Conservation (phyloP, 2,113 vertebrate genomes). For the Siniperca knerii region DNA sequence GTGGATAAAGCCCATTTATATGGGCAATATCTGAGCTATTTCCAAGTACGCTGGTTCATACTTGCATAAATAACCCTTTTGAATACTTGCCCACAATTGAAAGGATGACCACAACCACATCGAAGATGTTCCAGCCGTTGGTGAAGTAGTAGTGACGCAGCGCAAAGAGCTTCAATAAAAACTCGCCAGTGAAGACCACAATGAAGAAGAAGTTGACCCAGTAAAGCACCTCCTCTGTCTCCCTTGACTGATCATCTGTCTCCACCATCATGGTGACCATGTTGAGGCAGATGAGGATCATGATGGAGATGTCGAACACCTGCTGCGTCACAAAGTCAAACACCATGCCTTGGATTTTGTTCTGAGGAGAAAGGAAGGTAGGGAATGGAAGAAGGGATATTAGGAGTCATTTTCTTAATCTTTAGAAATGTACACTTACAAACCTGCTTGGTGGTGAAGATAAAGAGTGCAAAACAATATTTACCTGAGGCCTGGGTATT, state of each 20-base stretch:
- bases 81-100: conserved; percentile 95
- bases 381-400: neutral
- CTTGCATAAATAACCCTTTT: conserved; percentile 1
- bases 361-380: conserved; percentile 81
- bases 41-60: neutral
- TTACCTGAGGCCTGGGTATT: conserved; percentile 94
- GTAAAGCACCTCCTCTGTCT: conserved; percentile 95
- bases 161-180: conserved; percentile 96
- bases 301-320: conserved; percentile 98
- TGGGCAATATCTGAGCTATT: neutral
- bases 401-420: neutral
- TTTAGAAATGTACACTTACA: neutral
- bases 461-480: neutral
- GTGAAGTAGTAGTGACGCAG: conserved; percentile 98
- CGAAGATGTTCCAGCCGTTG: conserved; percentile 99
- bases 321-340: conserved; percentile 99
- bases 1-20: neutral
- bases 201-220: conserved; percentile 99
- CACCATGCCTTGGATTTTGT: conserved; percentile 93
- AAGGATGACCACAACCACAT: conserved; percentile 98
- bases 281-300: conserved; percentile 99
- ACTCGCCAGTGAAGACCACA: conserved; percentile 96
- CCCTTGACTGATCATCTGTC: conserved; percentile 92
- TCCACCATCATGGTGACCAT: conserved; percentile 99
- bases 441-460: neutral